A percentile compares a stretch with the other conserved stretches of the same genome.
Evolutionary conservation across 37 sponge, comb jelly and placozoan species (phyloP).

Genomic region (Axinella damicornis): DNA sequence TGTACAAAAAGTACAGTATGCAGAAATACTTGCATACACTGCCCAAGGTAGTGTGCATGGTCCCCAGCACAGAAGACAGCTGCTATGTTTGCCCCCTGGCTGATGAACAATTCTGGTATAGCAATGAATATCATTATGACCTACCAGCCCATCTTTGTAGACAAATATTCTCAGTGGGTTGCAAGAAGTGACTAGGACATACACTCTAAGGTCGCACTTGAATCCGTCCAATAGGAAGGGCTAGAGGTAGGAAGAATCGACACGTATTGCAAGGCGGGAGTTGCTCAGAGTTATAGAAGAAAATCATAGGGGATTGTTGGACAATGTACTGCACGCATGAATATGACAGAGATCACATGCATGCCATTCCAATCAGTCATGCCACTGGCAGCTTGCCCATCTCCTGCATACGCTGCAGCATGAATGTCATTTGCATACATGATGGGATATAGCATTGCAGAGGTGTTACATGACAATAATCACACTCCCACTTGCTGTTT

Average conservation of each 20-base stretch:
- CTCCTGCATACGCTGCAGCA: no score
- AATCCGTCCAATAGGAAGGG: constrained; percentile 83
- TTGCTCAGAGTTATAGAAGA: no score
- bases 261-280: not conserved
- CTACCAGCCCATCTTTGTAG: constrained; percentile 85
- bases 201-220: constrained; percentile 85
- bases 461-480: no score
- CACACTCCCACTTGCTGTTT: not conserved
- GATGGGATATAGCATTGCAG: no score
- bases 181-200: constrained; percentile 84
- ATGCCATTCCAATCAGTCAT: not conserved
- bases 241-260: constrained; percentile 15
- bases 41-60: not conserved
- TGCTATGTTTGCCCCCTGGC: not conserved
- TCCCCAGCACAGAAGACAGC: not conserved
- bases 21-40: no score
- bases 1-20: no score
- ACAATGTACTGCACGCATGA: not conserved
- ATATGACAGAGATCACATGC: not conserved
- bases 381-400: no score
- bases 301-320: no score
- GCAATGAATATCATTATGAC: not conserved
- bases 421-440: no score
- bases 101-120: not conserved
- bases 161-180: constrained; percentile 79